Evolutionary conservation across 2,113 vertebrate species (phyloP), one percentile per base, ranked within the genome.

Genomic region (Phalacrocorax carbo): DNA sequence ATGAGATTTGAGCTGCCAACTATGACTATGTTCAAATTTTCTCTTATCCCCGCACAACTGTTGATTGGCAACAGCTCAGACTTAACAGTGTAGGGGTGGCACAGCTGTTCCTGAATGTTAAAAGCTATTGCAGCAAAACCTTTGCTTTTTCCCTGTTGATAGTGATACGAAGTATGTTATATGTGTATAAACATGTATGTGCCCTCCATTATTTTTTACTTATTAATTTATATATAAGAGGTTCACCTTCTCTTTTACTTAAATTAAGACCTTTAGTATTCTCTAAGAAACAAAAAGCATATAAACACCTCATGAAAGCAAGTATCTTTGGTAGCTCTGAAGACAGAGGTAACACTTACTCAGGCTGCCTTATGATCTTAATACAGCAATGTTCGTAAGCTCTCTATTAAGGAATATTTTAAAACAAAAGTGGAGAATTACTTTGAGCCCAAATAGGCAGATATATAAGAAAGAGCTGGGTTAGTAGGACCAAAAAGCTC

Each of bases 141-240:
- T 83, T 91, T 72, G 15, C 8, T 73, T 86, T 90, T 84, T 12
- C 57, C 9, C 0, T 7, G 29, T 49, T 84, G 27, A 16, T 30
- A 88, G 42, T 8, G 44, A 62, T 57, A 68, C 8, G 44, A 79
- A 62, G 5, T n/a, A 34, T 21, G 15, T 34, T 65, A 34, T 10
- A 76, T 1, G 3, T 30, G 36, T 14, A 36, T 5, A 17, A 13
- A 64, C 32, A 52, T 0, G 0, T 13, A 51, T 0, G 0, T 40
- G 52, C 27, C 78, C 25, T 65, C 44, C 25, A 11, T 11, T 83
- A 27, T 22, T 46, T 85, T 90, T 68, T 17, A 71, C 21, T 36
- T 64, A 42, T 7, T 58, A n/a, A 80, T 65, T 82, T 83, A 70
- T 29, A 52, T 26, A 5, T 32, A 73, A 62, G 7, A 86, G 32